phyloP scores from a whole-genome alignment of 2,888 invertebrate genomes.

The Dasysyrphus tricinctus region DNA sequence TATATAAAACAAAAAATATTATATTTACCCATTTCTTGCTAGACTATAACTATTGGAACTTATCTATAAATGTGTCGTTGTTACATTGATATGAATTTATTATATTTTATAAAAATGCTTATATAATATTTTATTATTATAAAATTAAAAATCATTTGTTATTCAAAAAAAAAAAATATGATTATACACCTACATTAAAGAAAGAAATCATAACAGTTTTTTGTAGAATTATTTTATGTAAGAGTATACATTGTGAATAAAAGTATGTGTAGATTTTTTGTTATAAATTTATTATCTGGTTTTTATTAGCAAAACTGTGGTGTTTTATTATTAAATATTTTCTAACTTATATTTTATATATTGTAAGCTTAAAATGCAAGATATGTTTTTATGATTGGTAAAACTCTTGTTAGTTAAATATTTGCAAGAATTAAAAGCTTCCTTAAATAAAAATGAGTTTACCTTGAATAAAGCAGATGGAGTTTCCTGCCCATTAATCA shows the following conservation, averaged over 20 bases:
- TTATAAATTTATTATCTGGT: constrained; percentile 41
- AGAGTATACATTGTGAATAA: constrained; percentile 69
- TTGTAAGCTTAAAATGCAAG: not conserved
- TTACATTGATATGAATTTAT: constrained; percentile 72
- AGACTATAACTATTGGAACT: constrained; percentile 45
- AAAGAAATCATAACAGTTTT: constrained; percentile 51
- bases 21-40: constrained; percentile 69
- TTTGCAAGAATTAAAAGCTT: too few species aligned
- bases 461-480: too few species aligned
- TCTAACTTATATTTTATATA: not conserved
- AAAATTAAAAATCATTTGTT: constrained; percentile 48
- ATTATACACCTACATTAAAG: constrained; percentile 29
- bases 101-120: constrained; percentile 65
- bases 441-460: too few species aligned
- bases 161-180: constrained; percentile 37
- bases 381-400: too few species aligned
- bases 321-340: not conserved
- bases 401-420: too few species aligned
- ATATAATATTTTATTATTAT: constrained; percentile 49
- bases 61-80: constrained; percentile 62
- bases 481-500: too few species aligned
- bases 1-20: not conserved
- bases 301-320: constrained; percentile 19
- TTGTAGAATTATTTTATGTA: constrained; percentile 73
- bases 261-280: constrained; percentile 70